Conservation (phyloP, 1,140 invertebrate genomes). For the Belonocnema kinseyi region DNA sequence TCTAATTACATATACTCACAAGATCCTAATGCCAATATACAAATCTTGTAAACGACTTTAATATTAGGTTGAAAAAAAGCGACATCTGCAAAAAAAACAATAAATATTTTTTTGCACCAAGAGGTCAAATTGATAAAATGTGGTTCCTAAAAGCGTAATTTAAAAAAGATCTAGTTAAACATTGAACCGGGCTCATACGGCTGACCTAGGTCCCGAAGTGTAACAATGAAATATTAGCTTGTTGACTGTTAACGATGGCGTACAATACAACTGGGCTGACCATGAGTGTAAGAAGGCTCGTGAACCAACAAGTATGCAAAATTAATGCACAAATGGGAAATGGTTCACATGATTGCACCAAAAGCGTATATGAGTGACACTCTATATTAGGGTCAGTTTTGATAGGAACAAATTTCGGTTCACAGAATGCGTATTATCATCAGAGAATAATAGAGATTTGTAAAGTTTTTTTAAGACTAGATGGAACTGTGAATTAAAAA, state of each 20-base stretch:
- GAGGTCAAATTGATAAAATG: neutral
- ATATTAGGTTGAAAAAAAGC: no score
- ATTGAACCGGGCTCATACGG: neutral
- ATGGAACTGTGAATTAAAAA: no score
- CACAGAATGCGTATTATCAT: no score
- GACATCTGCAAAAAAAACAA: no score
- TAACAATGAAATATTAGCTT: conserved; percentile 8
- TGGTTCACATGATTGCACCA: neutral
- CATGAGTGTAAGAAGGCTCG: neutral
- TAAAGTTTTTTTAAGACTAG: no score
- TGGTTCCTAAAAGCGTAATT: neutral
- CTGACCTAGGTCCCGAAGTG: neutral
- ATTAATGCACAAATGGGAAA: conserved; percentile 40
- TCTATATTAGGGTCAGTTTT: no score
- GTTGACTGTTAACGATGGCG: neutral
- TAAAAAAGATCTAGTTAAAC: neutral
- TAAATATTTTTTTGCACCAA: neutral
- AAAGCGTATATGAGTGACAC: neutral
- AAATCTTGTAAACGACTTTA: no score
- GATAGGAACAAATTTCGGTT: no score
- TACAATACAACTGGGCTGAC: neutral
- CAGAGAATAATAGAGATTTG: no score
- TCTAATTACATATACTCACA: no score
- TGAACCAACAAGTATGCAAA: conserved; percentile 37
- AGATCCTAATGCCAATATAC: no score